A percentile compares a stretch with the other conserved stretches of the same genome.
Conservation (phyloP, 2,797 vertebrate species). For the Sebastes steindachneri region DNA sequence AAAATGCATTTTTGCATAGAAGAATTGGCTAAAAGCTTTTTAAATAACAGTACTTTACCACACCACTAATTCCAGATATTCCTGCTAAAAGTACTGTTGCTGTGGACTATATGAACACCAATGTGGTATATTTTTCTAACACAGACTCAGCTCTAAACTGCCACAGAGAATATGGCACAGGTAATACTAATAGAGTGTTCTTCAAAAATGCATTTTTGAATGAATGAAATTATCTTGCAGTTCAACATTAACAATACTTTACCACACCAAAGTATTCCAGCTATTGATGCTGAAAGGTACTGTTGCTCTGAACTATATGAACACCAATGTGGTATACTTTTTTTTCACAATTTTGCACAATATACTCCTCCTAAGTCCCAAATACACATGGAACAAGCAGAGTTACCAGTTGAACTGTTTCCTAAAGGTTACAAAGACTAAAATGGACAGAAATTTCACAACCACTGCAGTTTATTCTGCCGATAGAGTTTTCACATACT, state of each 20-base stretch:
- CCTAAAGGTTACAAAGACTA: conserved; percentile 52
- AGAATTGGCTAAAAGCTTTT: conserved; percentile 15
- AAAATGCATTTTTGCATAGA: conserved; percentile 56
- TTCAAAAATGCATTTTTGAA: conserved; percentile 62
- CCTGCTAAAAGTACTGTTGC: conserved; percentile 25
- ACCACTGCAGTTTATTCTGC: conserved; percentile 30
- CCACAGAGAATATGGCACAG: conserved; percentile 38
- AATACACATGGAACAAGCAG: conserved; percentile 59
- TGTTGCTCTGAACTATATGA: conserved; percentile 70
- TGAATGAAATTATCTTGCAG: conserved; percentile 36
- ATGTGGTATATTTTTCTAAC: conserved; percentile 50
- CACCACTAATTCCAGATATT: conserved; percentile 33
- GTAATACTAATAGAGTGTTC: not conserved
- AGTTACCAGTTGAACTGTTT: conserved; percentile 48
- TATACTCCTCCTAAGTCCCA: conserved; percentile 64
- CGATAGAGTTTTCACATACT: conserved; percentile 9
- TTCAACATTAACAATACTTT: conserved; percentile 63
- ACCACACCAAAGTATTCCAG: conserved; percentile 63
- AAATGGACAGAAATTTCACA: conserved; percentile 48
- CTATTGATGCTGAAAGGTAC: conserved; percentile 63
- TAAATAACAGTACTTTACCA: conserved; percentile 25
- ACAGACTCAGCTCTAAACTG: conserved; percentile 41
- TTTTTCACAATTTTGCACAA: conserved; percentile 52
- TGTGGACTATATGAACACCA: conserved; percentile 52
- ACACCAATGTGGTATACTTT: conserved; percentile 78